Base-by-base conservation (phyloP, 2,113 vertebrate species). In the Chiloscyllium plagiosum region DNA sequence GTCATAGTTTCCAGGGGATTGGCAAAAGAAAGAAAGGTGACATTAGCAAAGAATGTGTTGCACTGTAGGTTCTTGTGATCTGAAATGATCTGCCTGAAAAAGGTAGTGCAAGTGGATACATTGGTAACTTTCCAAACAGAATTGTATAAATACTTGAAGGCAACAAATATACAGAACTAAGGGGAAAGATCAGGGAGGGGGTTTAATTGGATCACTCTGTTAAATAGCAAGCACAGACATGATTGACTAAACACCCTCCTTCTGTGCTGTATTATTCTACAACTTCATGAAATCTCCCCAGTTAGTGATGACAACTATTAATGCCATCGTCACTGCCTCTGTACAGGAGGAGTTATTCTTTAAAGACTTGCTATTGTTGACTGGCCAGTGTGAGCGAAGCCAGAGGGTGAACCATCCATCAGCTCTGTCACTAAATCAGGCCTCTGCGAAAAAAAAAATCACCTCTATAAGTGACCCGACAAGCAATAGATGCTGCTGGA, bases 291-390 rank as follows among this genome's bases (percentile, higher is more conserved):
- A 65, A 90, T 12, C 26, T n/a, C 26, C 7, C 2, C 87, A n/a
- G 87, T 52, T 61, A n/a, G 87, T 15, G 26, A 90, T 61, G 29
- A 61, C 87, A 90, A 90, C 87, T 90, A 90, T 90, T 65, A 56
- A 90, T 65, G 52, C 12, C 8, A 65, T 65, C 87, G 29, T 65
- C 50, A 33, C 26, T 65, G 87, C 13, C 15, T 90, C 52, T 26
- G 29, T 65, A 90, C 33, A 15, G 61, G 52, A n/a, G 61, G 65
- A n/a, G 56, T n/a, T 65, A 90, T 90, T 90, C 87, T 65, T 90
- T 90, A 89, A 90, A 26, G 56, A 33, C 29, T 90, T 19, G 52
- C 87, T 20, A n/a, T 56, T 61, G 52, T n/a, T 90, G 52, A 90
- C 52, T 17, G 56, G 33, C 52, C 56, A 65, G 87, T 4, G 17